Evolutionary conservation across 1,140 invertebrate species (phyloP).

Genomic region (Amphibalanus amphitrite): DNA sequence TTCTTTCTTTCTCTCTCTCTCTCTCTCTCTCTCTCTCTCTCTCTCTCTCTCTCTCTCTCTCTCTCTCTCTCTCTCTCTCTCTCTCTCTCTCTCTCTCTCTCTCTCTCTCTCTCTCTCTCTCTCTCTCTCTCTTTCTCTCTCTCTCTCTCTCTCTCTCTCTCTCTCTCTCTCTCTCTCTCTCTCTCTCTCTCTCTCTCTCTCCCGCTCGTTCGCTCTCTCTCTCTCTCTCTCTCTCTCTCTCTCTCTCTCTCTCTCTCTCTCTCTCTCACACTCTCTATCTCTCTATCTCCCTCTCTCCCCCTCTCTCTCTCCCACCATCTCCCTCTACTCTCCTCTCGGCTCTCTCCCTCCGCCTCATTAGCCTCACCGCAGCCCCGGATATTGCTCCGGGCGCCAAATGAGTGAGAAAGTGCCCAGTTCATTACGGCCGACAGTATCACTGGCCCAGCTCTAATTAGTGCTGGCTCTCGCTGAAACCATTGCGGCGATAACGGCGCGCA

Average conservation of each 20-base stretch:
- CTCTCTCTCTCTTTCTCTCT: constrained; percentile 9
- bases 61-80: constrained; percentile 4
- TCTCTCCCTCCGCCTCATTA: no score
- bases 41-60: neutral
- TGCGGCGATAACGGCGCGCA: no score
- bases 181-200: neutral
- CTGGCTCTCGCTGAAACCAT: no score
- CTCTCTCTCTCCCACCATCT: neutral
- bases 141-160: neutral
- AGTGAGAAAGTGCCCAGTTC: no score
- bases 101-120: constrained; percentile 1
- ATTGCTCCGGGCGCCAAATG: no score
- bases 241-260: neutral
- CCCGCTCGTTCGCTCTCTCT: no score
- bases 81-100: constrained; percentile 4
- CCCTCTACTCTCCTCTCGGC: neutral
- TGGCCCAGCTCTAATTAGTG: no score
- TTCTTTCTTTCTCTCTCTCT: neutral
- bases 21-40: neutral
- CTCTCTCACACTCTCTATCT: no score
- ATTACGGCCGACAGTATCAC: no score
- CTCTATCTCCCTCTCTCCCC: no score
- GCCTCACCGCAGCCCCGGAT: no score
- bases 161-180: neutral
- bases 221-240: no score